Conservation (phyloP, 2,113 vertebrate species). For the Ceuthmochares aereus region DNA sequence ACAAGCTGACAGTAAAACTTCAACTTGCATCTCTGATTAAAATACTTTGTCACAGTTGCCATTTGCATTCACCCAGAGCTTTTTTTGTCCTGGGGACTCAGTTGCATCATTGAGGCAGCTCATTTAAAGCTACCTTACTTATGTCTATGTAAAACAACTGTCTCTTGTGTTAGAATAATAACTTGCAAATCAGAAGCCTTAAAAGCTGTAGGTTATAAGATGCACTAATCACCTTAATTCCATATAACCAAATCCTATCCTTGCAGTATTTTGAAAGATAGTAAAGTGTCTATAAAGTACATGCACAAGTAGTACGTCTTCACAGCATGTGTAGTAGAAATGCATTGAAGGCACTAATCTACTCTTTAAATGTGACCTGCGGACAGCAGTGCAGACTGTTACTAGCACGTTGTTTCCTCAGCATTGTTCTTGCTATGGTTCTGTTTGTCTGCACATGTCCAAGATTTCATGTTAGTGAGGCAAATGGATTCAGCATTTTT, state of each 20-base stretch:
- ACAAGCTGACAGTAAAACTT: neutral
- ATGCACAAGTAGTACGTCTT: fast-evolving
- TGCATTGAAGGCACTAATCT: neutral
- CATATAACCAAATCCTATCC: neutral
- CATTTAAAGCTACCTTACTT: neutral
- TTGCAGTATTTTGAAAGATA: neutral
- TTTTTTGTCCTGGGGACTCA: neutral
- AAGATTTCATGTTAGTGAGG: neutral
- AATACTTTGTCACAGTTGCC: neutral
- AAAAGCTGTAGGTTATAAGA: neutral
- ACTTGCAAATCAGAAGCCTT: neutral
- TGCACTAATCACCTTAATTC: neutral
- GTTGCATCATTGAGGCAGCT: neutral
- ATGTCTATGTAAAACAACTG: neutral
- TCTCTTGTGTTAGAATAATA: neutral
- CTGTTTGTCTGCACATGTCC: neutral
- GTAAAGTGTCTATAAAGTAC: neutral
- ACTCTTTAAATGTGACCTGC: neutral
- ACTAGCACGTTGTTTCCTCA: constrained; percentile 38
- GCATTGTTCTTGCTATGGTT: neutral
- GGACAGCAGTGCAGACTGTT: neutral
- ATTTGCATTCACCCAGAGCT: neutral
- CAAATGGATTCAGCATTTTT: neutral
- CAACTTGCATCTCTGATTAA: neutral
- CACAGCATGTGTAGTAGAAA: neutral